These are phyloP conservation scores for Percopsis transmontana DNA, from an alignment of 2,113 vertebrate genomes.

Conservation along the genomic window DNA sequence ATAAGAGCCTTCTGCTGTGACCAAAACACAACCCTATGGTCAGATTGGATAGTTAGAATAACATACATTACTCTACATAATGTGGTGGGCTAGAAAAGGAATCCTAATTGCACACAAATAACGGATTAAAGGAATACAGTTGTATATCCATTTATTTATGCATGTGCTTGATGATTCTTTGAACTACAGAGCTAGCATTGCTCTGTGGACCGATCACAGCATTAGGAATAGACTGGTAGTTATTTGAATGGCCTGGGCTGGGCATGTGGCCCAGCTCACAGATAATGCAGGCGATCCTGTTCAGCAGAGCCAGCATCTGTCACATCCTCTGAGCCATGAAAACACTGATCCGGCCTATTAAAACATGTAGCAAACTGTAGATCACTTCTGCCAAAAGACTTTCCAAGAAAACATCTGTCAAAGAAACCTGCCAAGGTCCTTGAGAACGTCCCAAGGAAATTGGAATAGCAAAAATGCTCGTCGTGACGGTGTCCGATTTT, in stretches of 20 bases:
- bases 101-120: neutral
- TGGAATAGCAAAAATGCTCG: slow-evolving; percentile 5
- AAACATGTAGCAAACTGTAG: slow-evolving; percentile 11
- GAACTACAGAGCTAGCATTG: neutral
- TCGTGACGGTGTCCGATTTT: slow-evolving; percentile 8
- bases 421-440: slow-evolving; percentile 19
- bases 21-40: neutral
- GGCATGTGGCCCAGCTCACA: slow-evolving; percentile 40
- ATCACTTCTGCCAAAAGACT: slow-evolving; percentile 19
- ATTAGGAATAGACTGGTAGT: neutral
- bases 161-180: neutral
- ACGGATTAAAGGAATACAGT: slow-evolving; percentile 5
- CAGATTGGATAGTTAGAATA: neutral
- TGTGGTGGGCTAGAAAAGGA: neutral
- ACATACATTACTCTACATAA: neutral
- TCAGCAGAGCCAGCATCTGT: slow-evolving; percentile 38
- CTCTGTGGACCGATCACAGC: neutral
- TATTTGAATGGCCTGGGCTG: neutral
- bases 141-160: neutral
- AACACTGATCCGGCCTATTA: slow-evolving; percentile 24
- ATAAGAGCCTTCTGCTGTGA: neutral
- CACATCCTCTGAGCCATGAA: slow-evolving; percentile 36
- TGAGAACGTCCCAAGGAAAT: slow-evolving; percentile 16
- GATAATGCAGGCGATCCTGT: slow-evolving; percentile 9
- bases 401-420: slow-evolving; percentile 31